Conservation (phyloP, 35 echinoderm and acorn worm species). For the Anneissia japonica region DNA sequence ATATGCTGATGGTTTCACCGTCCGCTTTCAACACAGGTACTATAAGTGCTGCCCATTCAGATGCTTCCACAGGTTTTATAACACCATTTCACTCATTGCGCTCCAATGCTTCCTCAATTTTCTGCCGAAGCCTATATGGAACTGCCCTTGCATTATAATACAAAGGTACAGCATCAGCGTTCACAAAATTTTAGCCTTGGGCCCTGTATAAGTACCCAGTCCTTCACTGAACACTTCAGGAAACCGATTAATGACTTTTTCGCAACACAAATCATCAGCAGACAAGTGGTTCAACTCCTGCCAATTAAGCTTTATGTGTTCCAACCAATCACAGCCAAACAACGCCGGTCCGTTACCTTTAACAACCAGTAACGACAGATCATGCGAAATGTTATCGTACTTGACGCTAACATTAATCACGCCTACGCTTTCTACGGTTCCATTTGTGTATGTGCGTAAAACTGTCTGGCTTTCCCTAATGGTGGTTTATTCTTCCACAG, state of each 20-base stretch:
- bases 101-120: conserved; percentile 19
- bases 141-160: conserved; percentile 53
- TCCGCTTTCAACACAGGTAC: conserved; percentile 30
- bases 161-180: conserved; percentile 13
- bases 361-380: not conserved
- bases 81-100: conserved; percentile 14
- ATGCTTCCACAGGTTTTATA: conserved; percentile 10
- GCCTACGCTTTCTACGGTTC: not conserved
- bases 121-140: conserved; percentile 30
- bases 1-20: conserved; percentile 22
- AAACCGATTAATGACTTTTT: no score
- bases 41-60: conserved; percentile 17
- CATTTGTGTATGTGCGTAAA: conserved; percentile 12
- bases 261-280: no score
- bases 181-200: conserved; percentile 29
- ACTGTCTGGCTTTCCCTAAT: not conserved
- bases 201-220: conserved; percentile 5
- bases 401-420: not conserved
- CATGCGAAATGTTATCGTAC: not conserved
- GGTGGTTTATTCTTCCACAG: not conserved
- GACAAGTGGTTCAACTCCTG: no score
- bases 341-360: conserved; percentile 25
- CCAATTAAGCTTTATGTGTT: no score
- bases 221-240: no score
- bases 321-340: conserved; percentile 12